Base-by-base conservation (phyloP, 2,797 vertebrate species). In the Cynopterus sphinx region DNA sequence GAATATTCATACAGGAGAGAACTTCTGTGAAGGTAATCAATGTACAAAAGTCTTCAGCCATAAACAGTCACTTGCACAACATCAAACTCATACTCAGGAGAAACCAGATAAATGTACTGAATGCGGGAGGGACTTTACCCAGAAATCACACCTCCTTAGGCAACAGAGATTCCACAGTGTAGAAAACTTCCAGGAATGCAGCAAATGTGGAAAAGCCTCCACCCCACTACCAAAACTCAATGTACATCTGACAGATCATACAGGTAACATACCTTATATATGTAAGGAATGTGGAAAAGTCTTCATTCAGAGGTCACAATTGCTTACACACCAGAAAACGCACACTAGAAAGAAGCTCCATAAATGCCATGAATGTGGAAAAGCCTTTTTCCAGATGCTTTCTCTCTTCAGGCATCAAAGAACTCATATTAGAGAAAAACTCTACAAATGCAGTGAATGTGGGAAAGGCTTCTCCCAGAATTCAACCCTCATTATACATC, bases 281-380 rank as follows among this genome's bases (percentile, higher is more conserved):
- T 96, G 96, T 84, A 88, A 43, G 43, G 96, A 93, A n/a, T 96
- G 91, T 63, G 93, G 97, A 39, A 96, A 96, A n/a, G 53, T 82
- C 70, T 97, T 97, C 5, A 2, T 85, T 33, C 95, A 89, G 55
- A 57, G 41, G 57, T 81, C 96, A 3, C 75, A 95, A 26, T 13
- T 78, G 73, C 41, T 67, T 36, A 87, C 6, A 15, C 94, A 88
- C 77, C 92, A 90, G 90, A 90, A 90, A 74, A 51, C 51, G 26
- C 96, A 96, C 59, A 55, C 81, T 10, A 92, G 92, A 93, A 90
- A 84, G 43, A 98, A 97, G 71, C 94, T 96, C 36, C 96, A 96
- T 59, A 92, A 96, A 65, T 98, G 97, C 83, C 90, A 91, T 12
- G 92, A 97, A 17, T 98, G 97, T 39, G 98, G 97, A n/a, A 98